Base-by-base conservation (phyloP, 2,888 invertebrate species). In the Argyresthia goedartella region DNA sequence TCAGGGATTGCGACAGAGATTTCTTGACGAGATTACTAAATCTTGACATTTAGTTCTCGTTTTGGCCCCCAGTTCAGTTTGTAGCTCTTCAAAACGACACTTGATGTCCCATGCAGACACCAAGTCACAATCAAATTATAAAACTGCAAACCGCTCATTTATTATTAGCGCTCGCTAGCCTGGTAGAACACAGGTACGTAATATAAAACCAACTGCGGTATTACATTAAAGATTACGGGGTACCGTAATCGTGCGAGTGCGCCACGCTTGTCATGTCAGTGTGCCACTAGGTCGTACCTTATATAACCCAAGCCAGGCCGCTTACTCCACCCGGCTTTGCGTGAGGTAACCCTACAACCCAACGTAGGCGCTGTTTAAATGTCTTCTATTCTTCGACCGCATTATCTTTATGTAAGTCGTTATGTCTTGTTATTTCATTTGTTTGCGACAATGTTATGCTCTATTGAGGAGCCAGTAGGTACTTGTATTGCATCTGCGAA, bases 241-340 rank as follows among this genome's bases (percentile, higher is more conserved):
- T 13, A 3, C 4, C 4, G 43, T 15, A 16, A 15, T 14, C 44
- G 44, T 44, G 44, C 44, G 16, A 10, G 44, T 44, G 15, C 43
- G 13, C 14, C 43, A 43, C 44, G 10, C 15, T n/a, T 39, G 39
- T 39, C 34, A 71, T 81, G 81, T 81, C 81, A 81, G 72, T 81
- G 69, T 76, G 81, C 73, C 73, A 81, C 59, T 81, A 64, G 81
- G 81, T 80, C 47, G 33, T n/a, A 71, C 57, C 57, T 81, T 81
- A 75, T 71, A 69, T 72, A 81, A 63, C 57, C 59, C 67, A 64
- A 44, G 9, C 44, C 46, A 34, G 11, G 47, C 73, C 76, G 73
- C 77, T 79, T 75, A 74, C 13, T 47, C 76, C 73, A 25, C 25
- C 25, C 71, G 67, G 64, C 61, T 79, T 81, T 81, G 47, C 50